These are phyloP conservation scores for Furcifer pardalis DNA, from an alignment of 2,797 vertebrate species.

Conservation along the genomic window DNA sequence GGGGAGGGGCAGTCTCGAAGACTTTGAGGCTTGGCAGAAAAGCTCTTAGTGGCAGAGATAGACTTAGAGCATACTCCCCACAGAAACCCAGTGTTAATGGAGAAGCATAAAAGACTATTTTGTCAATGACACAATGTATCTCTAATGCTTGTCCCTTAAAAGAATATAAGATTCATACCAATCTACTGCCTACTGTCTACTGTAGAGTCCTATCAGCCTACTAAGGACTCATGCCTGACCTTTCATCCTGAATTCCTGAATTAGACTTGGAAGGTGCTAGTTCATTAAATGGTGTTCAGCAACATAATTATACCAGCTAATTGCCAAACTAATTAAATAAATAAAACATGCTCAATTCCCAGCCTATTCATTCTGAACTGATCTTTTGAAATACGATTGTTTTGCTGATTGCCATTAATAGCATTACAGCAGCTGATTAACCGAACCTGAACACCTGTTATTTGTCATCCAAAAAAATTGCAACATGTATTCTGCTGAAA, in stretches of 20 bases:
- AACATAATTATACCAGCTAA: constrained; percentile 66
- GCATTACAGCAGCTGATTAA: constrained; percentile 47
- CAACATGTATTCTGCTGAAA: constrained; percentile 45
- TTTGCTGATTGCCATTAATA: constrained; percentile 66
- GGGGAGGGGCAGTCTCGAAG: too few relatives aligned
- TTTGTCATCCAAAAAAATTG: constrained; percentile 33
- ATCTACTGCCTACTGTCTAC: constrained; percentile 3
- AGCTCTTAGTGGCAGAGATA: too few relatives aligned
- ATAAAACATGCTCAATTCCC: constrained; percentile 63
- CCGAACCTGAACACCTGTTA: constrained; percentile 41
- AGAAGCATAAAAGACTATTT: too few relatives aligned
- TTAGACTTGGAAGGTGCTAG: constrained; percentile 20
- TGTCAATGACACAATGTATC: neutral
- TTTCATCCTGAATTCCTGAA: constrained; percentile 13
- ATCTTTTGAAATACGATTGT: constrained; percentile 60
- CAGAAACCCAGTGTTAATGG: too few relatives aligned
- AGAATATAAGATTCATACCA: neutral
- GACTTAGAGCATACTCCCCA: too few relatives aligned
- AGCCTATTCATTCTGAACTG: constrained; percentile 51
- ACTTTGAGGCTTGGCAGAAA: too few relatives aligned
- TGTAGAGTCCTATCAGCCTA: accelerated
- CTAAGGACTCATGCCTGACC: constrained; percentile 4
- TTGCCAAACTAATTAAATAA: constrained; percentile 66
- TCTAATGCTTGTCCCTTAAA: accelerated
- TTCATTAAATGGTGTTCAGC: constrained; percentile 36